Percentiles rank a stretch among this genome's conserved stretches.
Evolutionary conservation across 23 tunicate genomes (phyloP).

Genomic region (Styela plicata): DNA sequence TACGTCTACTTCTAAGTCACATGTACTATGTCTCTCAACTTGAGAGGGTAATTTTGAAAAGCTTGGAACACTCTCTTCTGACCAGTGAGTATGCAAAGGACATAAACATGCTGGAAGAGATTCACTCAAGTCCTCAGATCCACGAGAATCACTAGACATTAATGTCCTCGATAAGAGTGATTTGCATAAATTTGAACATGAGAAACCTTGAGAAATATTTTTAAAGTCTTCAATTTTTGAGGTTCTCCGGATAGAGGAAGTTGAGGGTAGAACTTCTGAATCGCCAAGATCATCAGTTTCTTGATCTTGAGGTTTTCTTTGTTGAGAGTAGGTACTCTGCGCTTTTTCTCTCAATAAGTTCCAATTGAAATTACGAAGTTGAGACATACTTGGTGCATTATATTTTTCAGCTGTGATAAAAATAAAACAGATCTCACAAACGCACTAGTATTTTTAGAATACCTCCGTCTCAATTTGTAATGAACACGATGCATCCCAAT

Average conservation of each 20-base stretch:
- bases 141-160: background rate
- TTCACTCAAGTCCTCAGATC: background rate
- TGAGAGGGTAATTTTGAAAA: conserved; percentile 36
- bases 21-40: conserved; percentile 49
- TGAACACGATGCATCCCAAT: no score
- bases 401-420: background rate
- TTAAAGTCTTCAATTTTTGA: background rate
- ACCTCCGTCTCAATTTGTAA: no score
- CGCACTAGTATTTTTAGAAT: no score
- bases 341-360: conserved; percentile 6
- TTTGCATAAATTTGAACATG: conserved; percentile 21
- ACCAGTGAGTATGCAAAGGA: conserved; percentile 57
- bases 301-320: background rate
- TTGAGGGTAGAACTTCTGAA: background rate
- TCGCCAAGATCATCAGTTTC: conserved; percentile 7
- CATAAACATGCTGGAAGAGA: background rate
- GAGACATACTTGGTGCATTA: conserved; percentile 14
- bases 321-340: background rate
- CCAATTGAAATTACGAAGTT: conserved; percentile 16
- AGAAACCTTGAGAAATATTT: background rate
- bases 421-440: background rate
- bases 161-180: conserved; percentile 7
- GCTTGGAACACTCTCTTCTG: conserved; percentile 22
- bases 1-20: conserved; percentile 86
- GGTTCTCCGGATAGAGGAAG: background rate